Evolutionary conservation across 2,888 invertebrate species (phyloP), one percentile per base, ranked within the genome.

Genomic region (Arge pagana): DNA sequence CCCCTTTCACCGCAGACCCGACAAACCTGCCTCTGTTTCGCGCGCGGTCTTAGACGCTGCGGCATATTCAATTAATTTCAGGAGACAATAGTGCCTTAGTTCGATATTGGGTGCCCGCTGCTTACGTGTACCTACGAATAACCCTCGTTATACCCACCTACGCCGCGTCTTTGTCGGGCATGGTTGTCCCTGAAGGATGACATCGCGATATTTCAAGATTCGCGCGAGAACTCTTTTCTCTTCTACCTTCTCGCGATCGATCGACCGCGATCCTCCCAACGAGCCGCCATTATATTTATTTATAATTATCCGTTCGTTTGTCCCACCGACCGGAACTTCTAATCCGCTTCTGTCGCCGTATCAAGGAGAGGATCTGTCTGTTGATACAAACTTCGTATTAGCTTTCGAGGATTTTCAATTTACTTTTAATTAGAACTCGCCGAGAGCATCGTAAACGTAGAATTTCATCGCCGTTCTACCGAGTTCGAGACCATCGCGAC

Each of bases 41-140:
- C 15, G 3, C 33, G 16, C 40, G 50, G 50, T 50, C 50, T 50
- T 50, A 50, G 50, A 50, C 43, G 36, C 43, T 52, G 18, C 54
- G 19, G 41, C 45, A 65, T 55, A 65, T 70, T 69, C 71, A 70
- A 72, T 72, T 71, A 72, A 72, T 72, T 70, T 63, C 56, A 42
- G 50, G 49, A 64, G 65, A 72, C 71, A 72, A 72, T 72, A 60
- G 53, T 56, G 57, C 58, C 33, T 45, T 45, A 33, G 45, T 45
- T 35, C 45, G 16, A 45, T 45, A 45, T 33, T 45, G 35, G 21
- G 45, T 45, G 45, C 45, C 33, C 23, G n/a, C n/a, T n/a, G n/a
- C n/a, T n/a, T n/a, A n/a, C n/a, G n/a, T n/a, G n/a, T n/a, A n/a
- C n/a, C n/a, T n/a, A n/a, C n/a, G n/a, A n/a, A n/a, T n/a, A n/a